phyloP scores from a whole-genome alignment of 2,888 invertebrate genomes.

The Cosmopolites sordidus region DNA sequence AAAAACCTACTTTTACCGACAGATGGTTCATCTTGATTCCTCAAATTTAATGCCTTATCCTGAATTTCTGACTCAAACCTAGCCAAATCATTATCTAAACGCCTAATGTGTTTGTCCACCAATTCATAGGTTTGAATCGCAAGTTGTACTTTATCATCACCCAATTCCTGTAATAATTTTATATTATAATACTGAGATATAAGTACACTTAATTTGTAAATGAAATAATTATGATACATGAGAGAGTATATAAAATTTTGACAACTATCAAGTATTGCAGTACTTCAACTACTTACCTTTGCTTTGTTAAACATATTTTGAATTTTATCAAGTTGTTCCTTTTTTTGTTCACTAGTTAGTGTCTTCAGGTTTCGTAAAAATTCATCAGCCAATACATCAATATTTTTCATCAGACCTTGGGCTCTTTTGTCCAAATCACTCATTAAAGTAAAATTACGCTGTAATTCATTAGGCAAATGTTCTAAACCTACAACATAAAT shows the following conservation, averaged over 20 bases:
- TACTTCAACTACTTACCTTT: slow-evolving; percentile 54
- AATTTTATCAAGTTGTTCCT: slow-evolving; percentile 79
- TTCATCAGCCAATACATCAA: slow-evolving; percentile 81
- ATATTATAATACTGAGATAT: background rate
- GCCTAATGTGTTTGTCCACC: slow-evolving; percentile 95
- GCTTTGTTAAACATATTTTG: slow-evolving; percentile 89
- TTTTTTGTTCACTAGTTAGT: slow-evolving; percentile 71
- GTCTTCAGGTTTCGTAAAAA: slow-evolving; percentile 70
- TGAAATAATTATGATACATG: no score
- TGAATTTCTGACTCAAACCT: slow-evolving; percentile 96
- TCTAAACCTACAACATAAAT: slow-evolving; percentile 67
- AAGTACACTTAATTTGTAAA: background rate
- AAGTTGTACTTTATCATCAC: slow-evolving; percentile 95
- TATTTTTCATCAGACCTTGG: slow-evolving; percentile 84
- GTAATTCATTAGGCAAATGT: slow-evolving; percentile 89
- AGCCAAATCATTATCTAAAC: slow-evolving; percentile 92
- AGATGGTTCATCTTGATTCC: slow-evolving; percentile 63
- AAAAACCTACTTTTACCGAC: slow-evolving; percentile 56
- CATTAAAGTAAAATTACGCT: slow-evolving; percentile 94
- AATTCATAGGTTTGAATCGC: slow-evolving; percentile 98
- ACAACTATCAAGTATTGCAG: no score
- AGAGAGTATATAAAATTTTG: no score
- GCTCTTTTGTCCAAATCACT: slow-evolving; percentile 90
- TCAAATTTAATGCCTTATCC: slow-evolving; percentile 80
- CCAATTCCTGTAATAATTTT: slow-evolving; percentile 62